These are phyloP conservation scores for Malthinus flaveolus DNA, from an alignment of 2,888 invertebrate species.

Conservation along the genomic window DNA sequence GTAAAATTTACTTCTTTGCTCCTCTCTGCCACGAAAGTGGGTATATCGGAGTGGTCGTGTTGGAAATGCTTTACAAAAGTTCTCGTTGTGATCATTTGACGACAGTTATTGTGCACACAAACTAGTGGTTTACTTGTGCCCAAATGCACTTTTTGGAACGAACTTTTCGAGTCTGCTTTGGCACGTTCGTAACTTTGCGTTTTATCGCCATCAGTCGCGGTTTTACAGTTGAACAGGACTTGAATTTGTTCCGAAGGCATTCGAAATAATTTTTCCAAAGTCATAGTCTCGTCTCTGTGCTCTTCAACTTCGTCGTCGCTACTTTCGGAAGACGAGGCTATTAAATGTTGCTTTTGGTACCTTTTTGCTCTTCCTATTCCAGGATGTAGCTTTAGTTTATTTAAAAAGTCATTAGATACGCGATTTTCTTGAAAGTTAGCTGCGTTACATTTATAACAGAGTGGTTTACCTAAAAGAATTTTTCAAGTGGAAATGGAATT, in stretches of 20 bases:
- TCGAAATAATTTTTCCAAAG: constrained; percentile 44
- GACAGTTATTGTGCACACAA: constrained; percentile 49
- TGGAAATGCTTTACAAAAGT: constrained; percentile 48
- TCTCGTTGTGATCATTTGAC: constrained; percentile 46
- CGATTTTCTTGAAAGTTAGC: constrained; percentile 30
- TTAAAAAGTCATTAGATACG: constrained; percentile 41
- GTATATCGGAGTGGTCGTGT: constrained; percentile 47
- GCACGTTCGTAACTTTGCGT: not conserved
- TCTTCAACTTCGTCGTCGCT: constrained; percentile 4
- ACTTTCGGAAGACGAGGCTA: constrained; percentile 12
- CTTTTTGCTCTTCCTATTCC: constrained; percentile 47
- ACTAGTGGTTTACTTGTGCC: constrained; percentile 34
- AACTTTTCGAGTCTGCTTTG: not conserved
- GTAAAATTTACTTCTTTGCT: constrained; percentile 42
- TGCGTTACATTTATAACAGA: constrained; percentile 33
- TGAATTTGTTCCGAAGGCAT: constrained; percentile 37
- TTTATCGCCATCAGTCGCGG: constrained; percentile 6
- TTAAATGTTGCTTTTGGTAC: constrained; percentile 27
- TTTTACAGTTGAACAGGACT: constrained; percentile 31
- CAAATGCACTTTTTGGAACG: no score
- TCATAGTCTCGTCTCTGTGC: constrained; percentile 30
- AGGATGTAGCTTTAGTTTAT: constrained; percentile 44
- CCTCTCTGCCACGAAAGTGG: constrained; percentile 38
- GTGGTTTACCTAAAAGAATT: constrained; percentile 28
- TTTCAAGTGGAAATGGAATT: no score